Base-by-base conservation (phyloP, 2,113 vertebrate genomes). In the Arothron firmamentum region DNA sequence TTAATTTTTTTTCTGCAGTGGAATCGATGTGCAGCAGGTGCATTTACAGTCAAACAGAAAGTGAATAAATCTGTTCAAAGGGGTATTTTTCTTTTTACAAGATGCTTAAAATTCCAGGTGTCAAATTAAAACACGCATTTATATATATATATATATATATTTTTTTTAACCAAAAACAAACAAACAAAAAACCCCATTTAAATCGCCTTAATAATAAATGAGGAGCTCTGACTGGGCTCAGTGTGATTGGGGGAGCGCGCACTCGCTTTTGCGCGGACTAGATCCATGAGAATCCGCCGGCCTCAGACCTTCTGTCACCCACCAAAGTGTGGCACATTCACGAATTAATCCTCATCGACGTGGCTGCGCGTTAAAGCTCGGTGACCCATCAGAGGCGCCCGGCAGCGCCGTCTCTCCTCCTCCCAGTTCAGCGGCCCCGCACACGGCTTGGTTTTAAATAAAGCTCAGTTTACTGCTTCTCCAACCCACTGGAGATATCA, bases 331-430 rank as follows among this genome's bases (percentile, higher is more conserved):
- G 42, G 67, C 75, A 21, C 54, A 72, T 84, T 74, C 83, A 65
- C 60, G 79, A 59, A 82, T 86, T 82, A 87, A 90, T 87, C 74
- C 70, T 56, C 53, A 51, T 70, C 21, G 87, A 83, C 87, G 18
- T 77, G 81, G 31, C 49, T 16, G 78, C 59, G 5, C 56, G 70
- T 70, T 52, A 67, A 86, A 78, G 88, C 87, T 80, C 80, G 59
- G n/a, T 90, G 88, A 88, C 85, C 88, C 80, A 34, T 78, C 70
- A 49, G 54, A 69, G 58, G 54, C 46, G 66, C 80, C 85, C 79
- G 52, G 56, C 63, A 81, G 87, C 76, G 41, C 50, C 56, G 43
- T 55, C 48, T 63, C 70, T 43, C 17, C 2, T 12, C 4, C 15
- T 23, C 15, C 5, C 54, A 7, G 52, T 6, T 25, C 67, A 56